Percentiles rank a stretch among this genome's conserved stretches.
phyloP scores from a whole-genome alignment of 2,797 vertebrate species.

The Buceros bicornis region DNA sequence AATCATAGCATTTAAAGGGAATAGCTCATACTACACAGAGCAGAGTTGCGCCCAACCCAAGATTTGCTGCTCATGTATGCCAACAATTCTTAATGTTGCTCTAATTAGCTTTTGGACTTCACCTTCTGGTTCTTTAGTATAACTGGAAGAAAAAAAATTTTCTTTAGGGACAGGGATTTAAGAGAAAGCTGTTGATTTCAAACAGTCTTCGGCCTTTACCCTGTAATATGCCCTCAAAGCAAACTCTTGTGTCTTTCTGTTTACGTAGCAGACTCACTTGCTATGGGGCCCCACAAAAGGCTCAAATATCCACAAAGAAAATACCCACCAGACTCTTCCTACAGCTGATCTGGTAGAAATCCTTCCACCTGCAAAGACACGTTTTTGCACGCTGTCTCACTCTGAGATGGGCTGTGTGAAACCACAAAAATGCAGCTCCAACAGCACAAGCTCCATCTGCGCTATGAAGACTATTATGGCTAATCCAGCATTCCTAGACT shows the following conservation, averaged over 20 bases:
- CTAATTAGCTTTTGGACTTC: not conserved
- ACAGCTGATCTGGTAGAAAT: constrained; percentile 71
- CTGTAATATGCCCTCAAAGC: not conserved
- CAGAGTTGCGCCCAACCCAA: not conserved
- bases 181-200: constrained; percentile 46
- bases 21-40: not conserved
- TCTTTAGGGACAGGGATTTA: not conserved
- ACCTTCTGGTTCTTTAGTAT: not conserved
- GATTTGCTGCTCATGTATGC: not conserved
- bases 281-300: constrained; percentile 13
- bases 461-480: constrained; percentile 48
- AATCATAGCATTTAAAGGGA: not conserved
- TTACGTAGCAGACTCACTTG: constrained; percentile 11
- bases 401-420: constrained; percentile 63
- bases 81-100: not conserved
- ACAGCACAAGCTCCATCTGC: constrained; percentile 58
- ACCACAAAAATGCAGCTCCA: constrained; percentile 72
- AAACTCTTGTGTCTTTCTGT: constrained; percentile 39
- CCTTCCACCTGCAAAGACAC: constrained; percentile 70
- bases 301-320: constrained; percentile 63
- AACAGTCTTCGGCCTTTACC: constrained; percentile 37
- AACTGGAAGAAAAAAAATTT: not conserved
- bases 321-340: constrained; percentile 38
- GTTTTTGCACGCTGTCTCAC: constrained; percentile 50
- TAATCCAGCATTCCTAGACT: constrained; percentile 77